Base-by-base conservation (phyloP, 2,797 vertebrate species). In the Coccyzus lansbergi region DNA sequence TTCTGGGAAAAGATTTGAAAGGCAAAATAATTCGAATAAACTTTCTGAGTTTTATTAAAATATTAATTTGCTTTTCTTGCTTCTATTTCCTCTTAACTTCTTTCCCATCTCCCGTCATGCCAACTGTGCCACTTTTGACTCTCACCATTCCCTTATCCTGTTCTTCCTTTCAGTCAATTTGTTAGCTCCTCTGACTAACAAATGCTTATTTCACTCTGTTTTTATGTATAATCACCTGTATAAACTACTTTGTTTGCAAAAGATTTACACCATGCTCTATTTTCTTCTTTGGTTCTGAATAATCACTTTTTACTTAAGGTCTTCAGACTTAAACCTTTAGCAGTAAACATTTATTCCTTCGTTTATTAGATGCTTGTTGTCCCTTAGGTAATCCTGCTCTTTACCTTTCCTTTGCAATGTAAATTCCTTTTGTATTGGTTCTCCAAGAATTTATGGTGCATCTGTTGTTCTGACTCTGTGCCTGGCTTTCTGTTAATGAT, bases 341-440 rank as follows among this genome's bases (percentile, higher is more conserved):
- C 64, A 86, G 34, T 74, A 90, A 88, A 86, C 31, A 12, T 90
- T 88, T 79, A 64, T 86, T 76, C 44, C 78, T 88, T 84, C 28
- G 11, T 76, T 88, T 86, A 74, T 84, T 88, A 77, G 75, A 55
- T 88, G 82, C 55, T 70, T 93, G 36, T 34, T 7, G 3, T 72
- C 18, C 55, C 25, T 4, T 7, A 12, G 44, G 59, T 79, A 76
- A 92, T 84, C 15, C 56, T 67, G 74, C 77, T 88, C 34, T 90
- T 90, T 74, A 72, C 60, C 44, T 90, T 87, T 90, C 44, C 49
- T 84, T 88, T 94, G 52, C 55, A 52, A 67, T 76, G 40, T 86
- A 86, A 86, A 88, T 78, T 90, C 67, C 44, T 81, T 90, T 76
- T 86, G 55, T 90, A 84, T 69, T 69, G 48, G 77, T 67, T 92